Evolutionary conservation across 2,888 invertebrate genomes (phyloP), one percentile per base, ranked within the genome.

Genomic region (Boloria selene): DNA sequence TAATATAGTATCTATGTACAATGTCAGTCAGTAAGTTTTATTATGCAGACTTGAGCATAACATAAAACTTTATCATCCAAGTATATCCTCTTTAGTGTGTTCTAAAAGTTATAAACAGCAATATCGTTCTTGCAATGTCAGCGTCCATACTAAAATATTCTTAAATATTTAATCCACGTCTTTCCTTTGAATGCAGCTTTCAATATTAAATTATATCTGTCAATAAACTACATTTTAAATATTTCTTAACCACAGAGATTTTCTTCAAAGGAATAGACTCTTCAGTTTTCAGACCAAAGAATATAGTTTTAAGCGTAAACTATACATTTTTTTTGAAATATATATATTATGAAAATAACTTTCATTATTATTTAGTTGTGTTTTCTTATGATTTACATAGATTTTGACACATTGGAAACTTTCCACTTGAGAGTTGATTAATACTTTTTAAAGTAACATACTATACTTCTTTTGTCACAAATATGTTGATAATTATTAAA

Each of bases 181-280:
- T 17, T 59, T 22, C 22, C 59, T 59, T 59, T 59, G 59, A 58
- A 47, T 54, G 38, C 49, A 42, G 16, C 65, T 51, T 42, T 59
- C 13, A 53, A 60, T 53, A 64, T 18, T 51, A 44, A 58, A 53
- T 44, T 44, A 53, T 59, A 45, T 38, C 60, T 42, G 64, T 59
- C 54, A 65, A 65, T 66, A 66, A 49, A 59, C 58, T 68, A 58
- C 51, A 63, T 63, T 59, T 69, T 66, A 66, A 60, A 69, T 64
- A 63, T 69, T 69, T 65, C 49, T 60, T 61, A 60, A 63, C 51
- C 56, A 50, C 65, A 51, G 49, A 64, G 56, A 61, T 61, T 61
- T 44, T 52, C 53, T 69, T 64, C 62, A 59, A 69, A 66, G 65
- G 62, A 55, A 45, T 65, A 54, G 65, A 50, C 44, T 65, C 65